Evolutionary conservation across 2,888 invertebrate species (phyloP), one percentile per base, ranked within the genome.

Genomic region (Scaptomyza caliginosa): DNA sequence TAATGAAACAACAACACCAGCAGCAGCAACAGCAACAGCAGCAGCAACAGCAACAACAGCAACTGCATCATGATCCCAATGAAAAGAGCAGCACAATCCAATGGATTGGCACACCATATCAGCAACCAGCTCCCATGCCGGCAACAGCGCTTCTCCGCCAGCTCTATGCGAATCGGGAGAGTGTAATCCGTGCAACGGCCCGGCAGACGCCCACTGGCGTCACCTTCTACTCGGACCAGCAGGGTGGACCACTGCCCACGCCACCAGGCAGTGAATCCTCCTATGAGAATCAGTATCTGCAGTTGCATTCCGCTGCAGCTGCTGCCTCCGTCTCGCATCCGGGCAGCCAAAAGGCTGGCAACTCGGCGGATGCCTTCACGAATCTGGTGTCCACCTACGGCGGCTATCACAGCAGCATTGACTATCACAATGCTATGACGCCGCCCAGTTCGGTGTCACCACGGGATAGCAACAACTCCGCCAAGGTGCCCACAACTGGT

Each of bases 381-480:
- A 92, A 93, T 89, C 90, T 93, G 40, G 93, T 93, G 10, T 93
- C 93, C 8, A 92, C 93, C 0, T 94, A 93, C 67, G 91, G 92
- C 26, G 92, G 93, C 43, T 94, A 94, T 80, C 94, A 94, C 36
- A 93, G 94, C 74, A 92, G 93, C 62, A 95, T 95, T 71, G 96
- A 96, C 88, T 97, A 97, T 87, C 98, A 98, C 90, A 96, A 97
- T 36, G 97, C 97, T 45, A 98, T 98, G 96, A 98, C 98, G 4
- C 98, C 98, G 51, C 98, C 98, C 50, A 97, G 97, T n/a, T 98
- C 98, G 3, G 98, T 98, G 1, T 98, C 98, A 4, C 98, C 98
- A 0, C 93, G 98, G 66, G 98, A 98, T 88, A 97, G 94, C 92
- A 90, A 93, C 93, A 89, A 96, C 90, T 83, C 93, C 69, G 71